Evolutionary conservation across 1,140 invertebrate genomes (phyloP).

Genomic region (Diploscapter pachys): DNA sequence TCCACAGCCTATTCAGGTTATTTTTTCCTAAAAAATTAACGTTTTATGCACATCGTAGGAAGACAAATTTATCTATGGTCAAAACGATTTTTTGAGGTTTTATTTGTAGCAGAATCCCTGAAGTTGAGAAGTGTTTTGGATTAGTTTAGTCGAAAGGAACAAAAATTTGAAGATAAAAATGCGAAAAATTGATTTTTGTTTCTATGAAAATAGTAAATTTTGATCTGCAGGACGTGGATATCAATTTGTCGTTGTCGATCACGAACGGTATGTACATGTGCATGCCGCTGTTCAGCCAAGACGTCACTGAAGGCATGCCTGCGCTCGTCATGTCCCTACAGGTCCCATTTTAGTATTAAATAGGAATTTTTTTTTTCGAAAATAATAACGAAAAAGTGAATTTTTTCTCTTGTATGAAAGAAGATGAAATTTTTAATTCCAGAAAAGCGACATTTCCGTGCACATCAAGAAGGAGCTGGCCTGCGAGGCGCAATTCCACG

Average conservation of each 20-base stretch:
- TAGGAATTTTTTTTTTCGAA: neutral
- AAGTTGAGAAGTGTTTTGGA: too few species aligned
- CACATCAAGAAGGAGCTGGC: constrained; percentile 51
- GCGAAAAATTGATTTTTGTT: too few species aligned
- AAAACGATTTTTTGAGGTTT: too few species aligned
- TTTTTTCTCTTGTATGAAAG: too few species aligned
- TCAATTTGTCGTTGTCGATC: constrained; percentile 54
- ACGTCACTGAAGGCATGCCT: constrained; percentile 49
- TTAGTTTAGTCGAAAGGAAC: too few species aligned
- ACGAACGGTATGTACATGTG: constrained; percentile 52
- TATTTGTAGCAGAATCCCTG: too few species aligned
- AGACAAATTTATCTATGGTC: too few species aligned
- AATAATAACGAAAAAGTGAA: too few species aligned
- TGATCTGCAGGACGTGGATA: constrained; percentile 45
- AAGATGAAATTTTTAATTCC: neutral
- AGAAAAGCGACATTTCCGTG: constrained; percentile 49
- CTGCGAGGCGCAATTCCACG: constrained; percentile 51
- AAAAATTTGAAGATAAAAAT: too few species aligned
- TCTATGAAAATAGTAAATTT: neutral
- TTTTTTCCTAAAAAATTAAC: neutral
- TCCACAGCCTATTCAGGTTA: constrained; percentile 10
- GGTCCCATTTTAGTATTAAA: neutral
- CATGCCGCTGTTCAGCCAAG: constrained; percentile 49
- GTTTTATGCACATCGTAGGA: too few species aligned
- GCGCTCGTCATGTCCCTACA: constrained; percentile 48